Conservation (phyloP, 1,140 invertebrate species). For the Bathynomus jamesi region DNA sequence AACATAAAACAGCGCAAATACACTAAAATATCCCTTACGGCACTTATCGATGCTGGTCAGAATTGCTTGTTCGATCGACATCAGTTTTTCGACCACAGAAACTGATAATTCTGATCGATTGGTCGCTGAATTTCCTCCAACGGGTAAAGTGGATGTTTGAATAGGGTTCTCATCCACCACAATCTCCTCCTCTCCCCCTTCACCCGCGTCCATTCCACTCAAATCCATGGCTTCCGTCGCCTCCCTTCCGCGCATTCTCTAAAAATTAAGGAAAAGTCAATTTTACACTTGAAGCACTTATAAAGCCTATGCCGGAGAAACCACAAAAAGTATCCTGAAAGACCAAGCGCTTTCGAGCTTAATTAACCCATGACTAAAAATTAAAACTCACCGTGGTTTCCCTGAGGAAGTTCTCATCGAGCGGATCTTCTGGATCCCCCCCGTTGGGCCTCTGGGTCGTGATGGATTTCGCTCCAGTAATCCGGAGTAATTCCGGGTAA, state of each 20-base stretch:
- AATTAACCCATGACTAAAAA: no score
- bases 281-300: not conserved
- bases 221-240: slow-evolving; percentile 36
- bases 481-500: slow-evolving; percentile 45
- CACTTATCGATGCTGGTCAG: slow-evolving; percentile 85
- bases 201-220: slow-evolving; percentile 33
- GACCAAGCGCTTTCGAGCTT: no score
- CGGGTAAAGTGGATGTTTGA: slow-evolving; percentile 14
- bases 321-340: not conserved
- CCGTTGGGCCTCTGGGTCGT: slow-evolving; percentile 63
- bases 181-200: slow-evolving; percentile 60
- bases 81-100: slow-evolving; percentile 59
- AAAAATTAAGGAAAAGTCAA: slow-evolving; percentile 22
- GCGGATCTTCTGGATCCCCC: slow-evolving; percentile 85
- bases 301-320: no score
- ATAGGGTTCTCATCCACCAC: slow-evolving; percentile 57
- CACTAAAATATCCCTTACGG: slow-evolving; percentile 48
- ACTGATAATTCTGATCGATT: slow-evolving; percentile 15
- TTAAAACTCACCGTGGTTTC: slow-evolving; percentile 64
- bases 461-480: slow-evolving; percentile 42
- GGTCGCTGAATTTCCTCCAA: slow-evolving; percentile 45
- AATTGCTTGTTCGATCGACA: slow-evolving; percentile 82
- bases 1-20: not conserved
- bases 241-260: slow-evolving; percentile 57
- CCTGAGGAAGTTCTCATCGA: slow-evolving; percentile 82